Percentiles rank a stretch among this genome's conserved stretches.
These are phyloP conservation scores for Leptodactylus fuscus DNA, from an alignment of 2,113 vertebrate species.

Conservation along the genomic window DNA sequence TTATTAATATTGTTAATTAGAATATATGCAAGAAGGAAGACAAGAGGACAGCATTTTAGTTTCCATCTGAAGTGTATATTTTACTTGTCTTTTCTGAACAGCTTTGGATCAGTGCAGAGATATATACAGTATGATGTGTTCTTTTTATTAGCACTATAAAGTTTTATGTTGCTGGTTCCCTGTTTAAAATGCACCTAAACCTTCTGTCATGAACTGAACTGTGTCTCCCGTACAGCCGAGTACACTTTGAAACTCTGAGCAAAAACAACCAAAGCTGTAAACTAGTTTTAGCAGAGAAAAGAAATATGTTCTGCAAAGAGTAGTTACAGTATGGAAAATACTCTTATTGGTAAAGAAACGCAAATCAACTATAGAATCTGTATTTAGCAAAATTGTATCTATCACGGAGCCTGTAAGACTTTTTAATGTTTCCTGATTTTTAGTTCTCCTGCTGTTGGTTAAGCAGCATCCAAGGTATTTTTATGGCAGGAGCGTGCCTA, in stretches of 20 bases:
- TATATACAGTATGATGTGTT: conserved; percentile 3
- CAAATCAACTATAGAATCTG: too few relatives aligned
- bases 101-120: conserved; percentile 4
- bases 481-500: too few relatives aligned
- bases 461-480: too few relatives aligned
- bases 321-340: too few relatives aligned
- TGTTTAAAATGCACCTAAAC: conserved; percentile 21
- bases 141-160: conserved; percentile 19
- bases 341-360: too few relatives aligned
- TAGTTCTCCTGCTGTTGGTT: too few relatives aligned
- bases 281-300: not conserved
- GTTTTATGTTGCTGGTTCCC: not conserved
- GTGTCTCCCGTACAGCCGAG: not conserved
- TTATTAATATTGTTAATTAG: too few relatives aligned
- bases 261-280: not conserved
- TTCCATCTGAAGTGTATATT: not conserved
- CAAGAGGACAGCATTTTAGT: not conserved
- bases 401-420: too few relatives aligned
- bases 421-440: too few relatives aligned
- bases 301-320: not conserved
- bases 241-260: not conserved
- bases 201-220: conserved; percentile 17
- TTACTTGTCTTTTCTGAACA: not conserved
- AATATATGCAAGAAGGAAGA: not conserved
- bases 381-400: too few relatives aligned